These are phyloP conservation scores for Cottoperca gobio DNA, from an alignment of 2,797 vertebrate species.

Conservation along the genomic window DNA sequence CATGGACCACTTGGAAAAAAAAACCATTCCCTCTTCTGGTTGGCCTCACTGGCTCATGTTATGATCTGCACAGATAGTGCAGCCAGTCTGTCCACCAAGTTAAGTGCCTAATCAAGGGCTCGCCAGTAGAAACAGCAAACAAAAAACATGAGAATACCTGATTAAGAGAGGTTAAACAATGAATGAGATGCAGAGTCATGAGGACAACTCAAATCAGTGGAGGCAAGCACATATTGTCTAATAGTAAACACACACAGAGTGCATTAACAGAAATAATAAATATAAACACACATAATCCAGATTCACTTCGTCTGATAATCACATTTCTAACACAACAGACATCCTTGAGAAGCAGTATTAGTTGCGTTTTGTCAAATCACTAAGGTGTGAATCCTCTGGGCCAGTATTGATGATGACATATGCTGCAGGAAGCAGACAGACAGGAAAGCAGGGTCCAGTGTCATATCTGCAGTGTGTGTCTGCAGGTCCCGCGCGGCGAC, in stretches of 20 bases:
- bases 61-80: conserved; percentile 45
- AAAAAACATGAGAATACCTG: not conserved
- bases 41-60: conserved; percentile 62
- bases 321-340: conserved; percentile 16
- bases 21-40: conserved; percentile 62
- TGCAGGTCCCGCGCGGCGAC: conserved; percentile 73
- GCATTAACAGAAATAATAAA: not conserved
- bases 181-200: conserved; percentile 32
- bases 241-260: not conserved
- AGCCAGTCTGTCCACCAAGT: conserved; percentile 35
- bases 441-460: conserved; percentile 74
- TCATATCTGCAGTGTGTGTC: conserved; percentile 80
- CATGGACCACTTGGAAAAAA: conserved; percentile 71
- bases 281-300: conserved; percentile 2
- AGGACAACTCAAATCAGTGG: conserved; percentile 2
- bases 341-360: conserved; percentile 12
- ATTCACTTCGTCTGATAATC: conserved; percentile 13
- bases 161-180: conserved; percentile 22
- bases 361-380: conserved; percentile 45
- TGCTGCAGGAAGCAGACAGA: conserved; percentile 73
- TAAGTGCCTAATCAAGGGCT: conserved; percentile 25
- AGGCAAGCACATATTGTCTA: not conserved
- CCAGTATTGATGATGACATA: conserved; percentile 69
- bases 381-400: conserved; percentile 66
- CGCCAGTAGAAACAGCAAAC: conserved; percentile 7